Base-by-base conservation (phyloP, 2,113 vertebrate species). In the Grantiella picta region DNA sequence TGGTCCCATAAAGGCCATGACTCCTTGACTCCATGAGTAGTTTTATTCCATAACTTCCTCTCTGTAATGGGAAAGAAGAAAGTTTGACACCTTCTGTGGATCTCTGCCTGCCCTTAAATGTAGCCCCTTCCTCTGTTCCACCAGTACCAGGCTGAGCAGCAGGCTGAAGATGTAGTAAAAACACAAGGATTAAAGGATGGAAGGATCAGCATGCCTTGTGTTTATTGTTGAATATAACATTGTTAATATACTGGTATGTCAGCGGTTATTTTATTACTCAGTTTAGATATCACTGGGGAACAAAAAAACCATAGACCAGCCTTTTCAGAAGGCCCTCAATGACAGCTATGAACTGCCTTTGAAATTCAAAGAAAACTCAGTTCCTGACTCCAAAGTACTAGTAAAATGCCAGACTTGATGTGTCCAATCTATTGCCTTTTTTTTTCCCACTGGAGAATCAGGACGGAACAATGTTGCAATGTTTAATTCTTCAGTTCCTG, bases 391-490 rank as follows among this genome's bases (percentile, higher is more conserved):
- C 42, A 28, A 54, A 92, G 42, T 18, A 21, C 29, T 35, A 70
- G 68, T 76, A 80, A 83, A 94, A 90, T 35, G 40, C 22, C 0
- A 73, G 59, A 77, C 63, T 38, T 59, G 38, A 44, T 88, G 82
- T 86, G 95, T 95, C 85, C 71, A 47, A 47, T n/a, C 87, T 69
- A 21, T 49, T 79, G 77, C 65, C 19, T 65, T 49, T 44, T 77
- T 77, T 68, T 93, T 82, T 77, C 18, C 73, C 70, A 59, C 1
- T 5, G 35, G 68, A 83, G 42, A 72, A 61, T 77, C 15, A 6
- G 68, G 59, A 60, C 64, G 82, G 84, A 88, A 85, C 60, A 44
- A 80, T 96, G 90, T 90, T 80, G 90, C 85, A 94, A 94, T 4
- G 0, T 80, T 88, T 94, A 88, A 93, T 88, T 90, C 90, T 86